Evolutionary conservation across 1,140 invertebrate genomes (phyloP).

Genomic region (Temnothorax curvispinosus): DNA sequence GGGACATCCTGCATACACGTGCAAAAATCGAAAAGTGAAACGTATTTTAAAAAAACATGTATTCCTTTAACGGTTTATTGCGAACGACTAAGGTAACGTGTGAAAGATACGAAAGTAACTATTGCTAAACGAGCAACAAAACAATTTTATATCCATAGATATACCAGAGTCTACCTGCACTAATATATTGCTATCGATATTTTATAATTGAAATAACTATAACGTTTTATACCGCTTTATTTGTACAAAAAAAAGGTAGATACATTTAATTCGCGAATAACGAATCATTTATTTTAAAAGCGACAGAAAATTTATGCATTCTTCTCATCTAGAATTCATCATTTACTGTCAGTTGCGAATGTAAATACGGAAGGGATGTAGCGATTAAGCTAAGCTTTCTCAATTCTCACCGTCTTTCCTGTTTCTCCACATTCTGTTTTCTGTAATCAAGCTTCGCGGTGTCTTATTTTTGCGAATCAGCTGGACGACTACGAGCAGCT

Average conservation of each 20-base stretch:
- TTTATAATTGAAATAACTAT: conserved; percentile 62
- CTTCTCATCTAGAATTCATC: conserved; percentile 8
- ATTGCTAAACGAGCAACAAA: conserved; percentile 30
- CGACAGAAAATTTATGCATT: conserved; percentile 21
- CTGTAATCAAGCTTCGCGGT: not conserved
- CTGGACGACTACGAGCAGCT: not conserved
- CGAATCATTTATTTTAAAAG: conserved; percentile 17
- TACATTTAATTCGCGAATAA: conserved; percentile 32
- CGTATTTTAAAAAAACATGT: conserved; percentile 11
- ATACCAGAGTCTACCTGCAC: conserved; percentile 37
- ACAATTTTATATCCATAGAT: conserved; percentile 68
- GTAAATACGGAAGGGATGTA: conserved; percentile 13
- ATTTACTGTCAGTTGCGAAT: not conserved
- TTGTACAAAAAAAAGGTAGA: conserved; percentile 55
- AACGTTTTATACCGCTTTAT: conserved; percentile 74
- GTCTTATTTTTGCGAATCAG: conserved; percentile 32
- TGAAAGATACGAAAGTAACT: conserved; percentile 43
- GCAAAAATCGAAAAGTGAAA: conserved; percentile 47
- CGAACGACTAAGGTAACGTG: not conserved
- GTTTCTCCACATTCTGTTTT: not conserved
- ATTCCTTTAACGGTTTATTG: not conserved
- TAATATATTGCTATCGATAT: conserved; percentile 56
- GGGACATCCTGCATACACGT: not conserved
- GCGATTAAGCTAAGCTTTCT: not conserved
- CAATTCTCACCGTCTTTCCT: conserved; percentile 5